Evolutionary conservation across 2,888 invertebrate genomes (phyloP).

Genomic region (Helobdella robusta): DNA sequence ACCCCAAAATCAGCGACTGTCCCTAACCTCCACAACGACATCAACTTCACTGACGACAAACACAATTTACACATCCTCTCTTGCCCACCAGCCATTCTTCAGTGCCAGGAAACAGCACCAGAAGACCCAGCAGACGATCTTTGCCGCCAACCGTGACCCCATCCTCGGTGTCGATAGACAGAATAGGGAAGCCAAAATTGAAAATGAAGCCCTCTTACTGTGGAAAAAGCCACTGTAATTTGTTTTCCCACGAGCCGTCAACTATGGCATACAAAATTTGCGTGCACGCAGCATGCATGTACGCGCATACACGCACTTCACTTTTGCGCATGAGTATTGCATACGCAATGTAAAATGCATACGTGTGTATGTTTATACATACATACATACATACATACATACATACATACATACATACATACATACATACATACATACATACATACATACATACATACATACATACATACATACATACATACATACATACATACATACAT

Average conservation of each 20-base stretch:
- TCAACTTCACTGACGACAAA: constrained; percentile 11
- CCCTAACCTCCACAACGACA: too few species aligned
- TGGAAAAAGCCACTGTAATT: constrained; percentile 6
- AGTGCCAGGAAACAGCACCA: constrained; percentile 3
- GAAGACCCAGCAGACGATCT: background rate
- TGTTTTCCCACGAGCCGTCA: background rate
- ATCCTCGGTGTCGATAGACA: background rate
- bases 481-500: constrained; percentile 15
- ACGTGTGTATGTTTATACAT: too few species aligned
- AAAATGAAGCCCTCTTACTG: constrained; percentile 11
- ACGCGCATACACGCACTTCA: too few species aligned
- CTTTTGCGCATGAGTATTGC: too few species aligned
- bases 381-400: too few species aligned
- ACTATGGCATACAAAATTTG: background rate
- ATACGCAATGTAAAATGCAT: too few species aligned
- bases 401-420: too few species aligned
- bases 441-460: too few species aligned
- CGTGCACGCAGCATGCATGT: too few species aligned
- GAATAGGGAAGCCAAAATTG: constrained; percentile 9
- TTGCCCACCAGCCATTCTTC: constrained; percentile 16
- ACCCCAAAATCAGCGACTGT: too few species aligned
- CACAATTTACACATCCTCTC: constrained; percentile 16
- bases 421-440: too few species aligned
- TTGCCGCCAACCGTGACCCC: background rate
- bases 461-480: constrained; percentile 16